Evolutionary conservation across 2,113 vertebrate genomes (phyloP), one percentile per base, ranked within the genome.

Genomic region (Illadopsis cleaveri): DNA sequence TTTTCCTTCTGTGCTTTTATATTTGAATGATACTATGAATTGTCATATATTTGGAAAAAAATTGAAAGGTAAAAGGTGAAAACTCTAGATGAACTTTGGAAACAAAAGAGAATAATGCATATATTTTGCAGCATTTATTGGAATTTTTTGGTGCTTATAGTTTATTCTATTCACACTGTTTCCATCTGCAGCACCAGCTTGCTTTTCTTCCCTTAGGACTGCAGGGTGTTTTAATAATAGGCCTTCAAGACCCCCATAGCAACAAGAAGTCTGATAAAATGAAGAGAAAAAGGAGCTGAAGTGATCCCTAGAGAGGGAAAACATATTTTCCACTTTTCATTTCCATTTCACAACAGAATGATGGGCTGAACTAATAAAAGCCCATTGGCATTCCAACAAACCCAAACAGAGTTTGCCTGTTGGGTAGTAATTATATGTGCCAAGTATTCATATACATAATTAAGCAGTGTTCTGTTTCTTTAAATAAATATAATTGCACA

Each of bases 141-240:
- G 21, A 85, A 35, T 93, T 88, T 48, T 89, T 73, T 90, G 25
- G 57, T 92, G 16, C 25, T 96, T 90, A 79, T 58, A 92, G 61
- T 48, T 94, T 79, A 95, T 95, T 96, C 81, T 50, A 14, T 92
- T 95, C 95, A 94, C 79, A 91, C 54, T 85, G 64, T 40, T 97
- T 77, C 94, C 97, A 97, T 98, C 96, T 98, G 96, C 45, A 93
- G 89, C 89, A 91, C 83, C 98, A 98, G 97, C 91, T 97, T 98
- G 95, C 93, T 94, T 96, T 93, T 84, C 84, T 97, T 96, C 97
- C 95, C 94, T 92, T 82, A 96, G 97, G 97, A 97, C 91, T 96
- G 90, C 90, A 83, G 90, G 72, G 87, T 96, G 77, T 94, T 97
- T 98, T 95, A 97, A 97, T 98, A 98, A 97, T 88, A 97, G 83